Evolutionary conservation across 2,888 invertebrate genomes (phyloP), one percentile per base, ranked within the genome.

Genomic region (Sthenelais limicola): DNA sequence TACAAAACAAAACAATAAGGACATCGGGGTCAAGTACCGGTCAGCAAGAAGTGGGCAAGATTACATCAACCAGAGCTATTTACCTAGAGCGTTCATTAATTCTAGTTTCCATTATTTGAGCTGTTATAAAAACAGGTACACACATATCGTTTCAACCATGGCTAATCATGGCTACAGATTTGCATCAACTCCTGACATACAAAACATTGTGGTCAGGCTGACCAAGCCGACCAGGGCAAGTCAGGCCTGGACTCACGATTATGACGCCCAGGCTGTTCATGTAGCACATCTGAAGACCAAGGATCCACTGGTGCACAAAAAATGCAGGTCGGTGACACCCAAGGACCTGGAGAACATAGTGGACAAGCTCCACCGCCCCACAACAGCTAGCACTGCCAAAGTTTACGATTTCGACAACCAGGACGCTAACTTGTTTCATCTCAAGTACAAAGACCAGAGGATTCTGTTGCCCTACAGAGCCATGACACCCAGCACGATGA

Each of bases 171-270:
- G 72, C 30, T 68, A 72, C 68, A 32, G 47, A 18, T 54, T 43
- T 12, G 73, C 73, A n/a, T 62, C 68, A 15, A 24, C 73, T 1
- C 62, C 74, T 2, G 82, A 82, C 38, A 67, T 83, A 28, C 9
- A 56, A 4, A 67, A 62, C 21, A 82, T 84, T 30, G 80, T 82
- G 1, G 73, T 76, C 26, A 77, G 84, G 26, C 73, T 84, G n/a
- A 80, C 81, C 18, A 73, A 72, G 30, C 82, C 84, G 5, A 83
- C 84, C 0, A 77, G 79, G 12, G 80, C 83, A 12, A 83, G 82
- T 68, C 21, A 12, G 3, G 48, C 75, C 3, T 73, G 73, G 73
- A 30, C 56, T 9, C 66, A 73, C 49, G 58, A 73, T 47, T 75
- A 75, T 33, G 68, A 75, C 56, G 67, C 75, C 18, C 75, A 75